These are phyloP conservation scores for Lerista edwardsae DNA, from an alignment of 2,797 vertebrate species.

Conservation along the genomic window DNA sequence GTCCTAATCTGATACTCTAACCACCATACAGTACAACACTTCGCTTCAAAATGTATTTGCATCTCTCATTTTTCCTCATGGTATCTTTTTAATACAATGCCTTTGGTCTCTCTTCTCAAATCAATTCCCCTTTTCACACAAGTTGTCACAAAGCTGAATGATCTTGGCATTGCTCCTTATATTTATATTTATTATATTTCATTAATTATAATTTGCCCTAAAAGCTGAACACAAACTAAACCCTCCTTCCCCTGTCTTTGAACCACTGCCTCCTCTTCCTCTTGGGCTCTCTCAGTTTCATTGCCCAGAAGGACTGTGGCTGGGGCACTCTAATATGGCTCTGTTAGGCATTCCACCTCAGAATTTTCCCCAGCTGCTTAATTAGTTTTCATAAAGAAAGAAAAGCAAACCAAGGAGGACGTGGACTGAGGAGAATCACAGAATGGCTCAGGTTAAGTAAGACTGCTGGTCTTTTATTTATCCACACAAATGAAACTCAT, in stretches of 20 bases:
- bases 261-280: not conserved
- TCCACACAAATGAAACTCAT: not conserved
- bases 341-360: not conserved
- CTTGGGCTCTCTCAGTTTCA: not conserved
- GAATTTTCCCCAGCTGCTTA: slow-evolving; percentile 4
- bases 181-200: no score
- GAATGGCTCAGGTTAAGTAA: not conserved
- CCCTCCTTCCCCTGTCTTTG: no score
- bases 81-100: no score
- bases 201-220: not conserved
- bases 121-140: no score
- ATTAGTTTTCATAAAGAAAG: not conserved
- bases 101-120: no score
- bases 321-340: not conserved
- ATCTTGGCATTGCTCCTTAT: no score
- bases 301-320: not conserved
- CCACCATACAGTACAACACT: no score
- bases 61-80: no score
- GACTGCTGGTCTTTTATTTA: not conserved
- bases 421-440: not conserved
- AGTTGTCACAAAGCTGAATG: no score
- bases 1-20: no score
- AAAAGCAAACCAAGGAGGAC: not conserved
- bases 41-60: no score
- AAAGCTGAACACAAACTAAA: not conserved